These are phyloP conservation scores for Harpagifer antarcticus DNA, from an alignment of 2,797 vertebrate genomes.

Conservation along the genomic window DNA sequence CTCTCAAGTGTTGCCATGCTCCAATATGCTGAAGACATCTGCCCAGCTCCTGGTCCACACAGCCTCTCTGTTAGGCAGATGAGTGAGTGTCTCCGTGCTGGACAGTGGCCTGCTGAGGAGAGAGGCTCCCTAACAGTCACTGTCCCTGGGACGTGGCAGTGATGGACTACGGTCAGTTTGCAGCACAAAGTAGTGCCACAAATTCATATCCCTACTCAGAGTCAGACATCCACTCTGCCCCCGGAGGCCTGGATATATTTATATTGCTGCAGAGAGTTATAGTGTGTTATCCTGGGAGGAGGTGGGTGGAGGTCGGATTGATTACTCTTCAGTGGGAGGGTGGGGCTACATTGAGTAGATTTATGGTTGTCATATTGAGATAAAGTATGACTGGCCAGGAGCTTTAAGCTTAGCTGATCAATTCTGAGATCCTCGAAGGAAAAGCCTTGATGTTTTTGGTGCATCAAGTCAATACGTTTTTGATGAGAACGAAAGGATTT, in stretches of 20 bases:
- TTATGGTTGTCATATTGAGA: slow-evolving; percentile 24
- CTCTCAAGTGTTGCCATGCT: slow-evolving; percentile 57
- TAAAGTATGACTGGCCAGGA: slow-evolving; percentile 19
- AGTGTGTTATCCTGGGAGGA: slow-evolving; percentile 53
- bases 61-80: slow-evolving; percentile 47
- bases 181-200: slow-evolving; percentile 46
- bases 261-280: slow-evolving; percentile 50
- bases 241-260: slow-evolving; percentile 41
- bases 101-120: slow-evolving; percentile 46
- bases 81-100: slow-evolving; percentile 40
- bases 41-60: slow-evolving; percentile 29
- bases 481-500: slow-evolving; percentile 20
- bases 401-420: slow-evolving; percentile 23
- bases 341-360: slow-evolving; percentile 10
- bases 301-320: slow-evolving; percentile 20
- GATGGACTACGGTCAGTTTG: slow-evolving; percentile 60
- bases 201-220: slow-evolving; percentile 51
- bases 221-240: slow-evolving; percentile 43
- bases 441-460: slow-evolving; percentile 9
- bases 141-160: slow-evolving; percentile 59
- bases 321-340: slow-evolving; percentile 32
- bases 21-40: slow-evolving; percentile 53
- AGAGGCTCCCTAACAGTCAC: slow-evolving; percentile 46
- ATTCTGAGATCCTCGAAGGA: slow-evolving; percentile 24
- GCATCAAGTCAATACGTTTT: neutral